Conservation (phyloP, 2,888 invertebrate species). For the Heteromyza rotundicornis region DNA sequence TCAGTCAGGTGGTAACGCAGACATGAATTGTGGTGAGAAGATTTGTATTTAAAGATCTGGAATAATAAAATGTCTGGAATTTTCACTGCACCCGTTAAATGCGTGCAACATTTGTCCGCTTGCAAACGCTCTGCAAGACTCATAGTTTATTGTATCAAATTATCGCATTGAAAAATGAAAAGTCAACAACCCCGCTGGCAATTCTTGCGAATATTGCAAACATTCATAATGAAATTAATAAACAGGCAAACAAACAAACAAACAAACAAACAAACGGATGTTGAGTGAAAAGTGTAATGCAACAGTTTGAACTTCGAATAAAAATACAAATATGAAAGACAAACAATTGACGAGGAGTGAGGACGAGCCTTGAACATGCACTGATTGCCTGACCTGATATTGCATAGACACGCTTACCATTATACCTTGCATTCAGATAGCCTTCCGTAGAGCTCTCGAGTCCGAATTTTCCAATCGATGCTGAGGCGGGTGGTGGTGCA, state of each 20-base stretch:
- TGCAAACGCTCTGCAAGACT: too few relatives aligned
- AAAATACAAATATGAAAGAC: background rate
- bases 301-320: background rate
- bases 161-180: too few relatives aligned
- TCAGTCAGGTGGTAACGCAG: too few relatives aligned
- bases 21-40: too few relatives aligned
- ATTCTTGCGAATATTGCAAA: background rate
- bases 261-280: conserved; percentile 14
- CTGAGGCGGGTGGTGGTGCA: conserved; percentile 45
- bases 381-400: too few relatives aligned
- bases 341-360: background rate
- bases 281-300: background rate
- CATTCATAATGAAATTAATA: background rate
- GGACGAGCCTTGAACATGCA: too few relatives aligned
- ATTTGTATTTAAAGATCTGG: too few relatives aligned
- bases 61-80: too few relatives aligned
- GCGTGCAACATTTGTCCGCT: too few relatives aligned
- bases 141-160: too few relatives aligned
- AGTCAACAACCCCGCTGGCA: background rate
- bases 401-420: conserved; percentile 55
- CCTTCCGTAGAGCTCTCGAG: conserved; percentile 58
- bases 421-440: conserved; percentile 61
- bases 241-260: conserved; percentile 9
- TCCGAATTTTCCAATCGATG: conserved; percentile 56
- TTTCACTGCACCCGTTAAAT: too few relatives aligned